Percentiles rank a stretch among this genome's conserved stretches.
Evolutionary conservation across 1,140 invertebrate species (phyloP).

Genomic region (Penaeus chinensis): DNA sequence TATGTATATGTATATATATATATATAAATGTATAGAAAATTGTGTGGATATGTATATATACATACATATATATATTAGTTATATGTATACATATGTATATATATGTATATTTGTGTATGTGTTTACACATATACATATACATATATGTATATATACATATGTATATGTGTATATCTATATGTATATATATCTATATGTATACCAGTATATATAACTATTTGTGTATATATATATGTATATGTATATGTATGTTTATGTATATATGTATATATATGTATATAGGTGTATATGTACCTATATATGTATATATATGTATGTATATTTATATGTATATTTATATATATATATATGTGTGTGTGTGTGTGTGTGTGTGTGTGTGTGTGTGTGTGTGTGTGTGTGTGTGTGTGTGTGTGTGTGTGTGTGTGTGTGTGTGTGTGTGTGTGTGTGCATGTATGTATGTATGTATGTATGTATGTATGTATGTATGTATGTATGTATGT

Average conservation of each 20-base stretch:
- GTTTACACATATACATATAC: no score
- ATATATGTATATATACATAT: constrained; percentile 12
- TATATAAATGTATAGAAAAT: not conserved
- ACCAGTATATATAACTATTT: no score
- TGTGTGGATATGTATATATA: no score
- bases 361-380: constrained; percentile 10
- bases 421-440: constrained; percentile 4
- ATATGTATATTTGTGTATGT: not conserved
- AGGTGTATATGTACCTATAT: no score
- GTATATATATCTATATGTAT: no score
- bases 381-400: not conserved
- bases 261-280: no score
- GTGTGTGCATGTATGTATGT: not conserved
- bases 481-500: not conserved
- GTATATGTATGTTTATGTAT: no score
- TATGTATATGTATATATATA: not conserved
- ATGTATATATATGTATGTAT: constrained; percentile 12
- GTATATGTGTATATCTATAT: constrained; percentile 6
- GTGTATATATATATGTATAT: no score
- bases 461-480: not conserved
- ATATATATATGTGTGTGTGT: constrained; percentile 7
- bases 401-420: constrained; percentile 10
- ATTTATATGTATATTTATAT: constrained; percentile 2
- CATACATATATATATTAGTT: not conserved
- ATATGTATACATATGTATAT: not conserved